Percentiles rank a stretch among this genome's conserved stretches.
phyloP scores from a whole-genome alignment of 1,140 invertebrate species.

The Oppia nitens region DNA sequence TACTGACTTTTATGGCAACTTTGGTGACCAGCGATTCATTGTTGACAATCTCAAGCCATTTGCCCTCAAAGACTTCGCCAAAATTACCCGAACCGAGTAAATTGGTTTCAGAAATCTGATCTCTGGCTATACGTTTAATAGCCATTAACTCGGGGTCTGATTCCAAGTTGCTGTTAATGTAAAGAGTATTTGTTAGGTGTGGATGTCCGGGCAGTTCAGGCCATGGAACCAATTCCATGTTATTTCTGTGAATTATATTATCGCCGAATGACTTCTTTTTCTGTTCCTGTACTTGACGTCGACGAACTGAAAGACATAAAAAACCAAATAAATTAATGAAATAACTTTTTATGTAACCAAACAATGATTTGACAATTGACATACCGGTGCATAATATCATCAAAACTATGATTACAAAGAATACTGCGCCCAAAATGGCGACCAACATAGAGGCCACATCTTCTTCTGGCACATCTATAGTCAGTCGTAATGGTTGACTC shows the following conservation, averaged over 20 bases:
- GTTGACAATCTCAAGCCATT: conserved; percentile 29
- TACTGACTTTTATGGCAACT: conserved; percentile 78
- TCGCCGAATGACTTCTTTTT: conserved; percentile 6
- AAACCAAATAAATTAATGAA: not conserved
- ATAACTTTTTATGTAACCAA: not conserved
- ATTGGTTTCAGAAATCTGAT: conserved; percentile 61
- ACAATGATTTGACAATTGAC: not conserved
- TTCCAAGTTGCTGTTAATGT: conserved; percentile 29
- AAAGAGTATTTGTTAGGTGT: conserved; percentile 8
- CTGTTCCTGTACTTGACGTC: not conserved
- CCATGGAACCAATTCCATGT: conserved; percentile 6
- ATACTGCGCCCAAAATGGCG: not conserved
- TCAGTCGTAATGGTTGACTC: conserved; percentile 28
- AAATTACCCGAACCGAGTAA: conserved; percentile 91
- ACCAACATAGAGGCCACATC: not conserved
- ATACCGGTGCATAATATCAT: not conserved
- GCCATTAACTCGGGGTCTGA: conserved; percentile 46
- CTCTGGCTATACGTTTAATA: conserved; percentile 62
- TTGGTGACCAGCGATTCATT: conserved; percentile 30
- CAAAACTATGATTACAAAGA: not conserved
- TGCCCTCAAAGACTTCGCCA: conserved; percentile 85
- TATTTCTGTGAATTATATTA: not conserved
- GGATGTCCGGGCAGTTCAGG: conserved; percentile 11
- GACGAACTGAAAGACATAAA: conserved; percentile 3
- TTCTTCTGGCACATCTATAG: not conserved